Percentiles rank a stretch among this genome's conserved stretches.
These are phyloP conservation scores for Spea bombifrons DNA, from an alignment of 2,113 vertebrate genomes.

Conservation along the genomic window DNA sequence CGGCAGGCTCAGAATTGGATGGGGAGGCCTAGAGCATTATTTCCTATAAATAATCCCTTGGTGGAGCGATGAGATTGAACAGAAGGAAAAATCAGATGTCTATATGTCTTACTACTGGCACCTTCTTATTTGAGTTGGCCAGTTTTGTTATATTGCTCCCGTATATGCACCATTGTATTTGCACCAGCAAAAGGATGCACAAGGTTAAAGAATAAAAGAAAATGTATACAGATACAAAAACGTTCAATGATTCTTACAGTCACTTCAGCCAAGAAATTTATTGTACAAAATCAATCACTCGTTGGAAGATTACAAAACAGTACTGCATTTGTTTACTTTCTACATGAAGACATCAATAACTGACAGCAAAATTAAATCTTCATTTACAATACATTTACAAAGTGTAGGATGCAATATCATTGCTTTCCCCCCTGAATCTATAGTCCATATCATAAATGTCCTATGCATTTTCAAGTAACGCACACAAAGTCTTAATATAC, in stretches of 20 bases:
- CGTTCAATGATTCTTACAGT: conserved; percentile 29
- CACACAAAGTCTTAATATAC: conserved; percentile 24
- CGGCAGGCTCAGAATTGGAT: too few species aligned
- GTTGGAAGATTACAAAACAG: conserved; percentile 41
- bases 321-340: conserved; percentile 17
- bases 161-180: too few species aligned
- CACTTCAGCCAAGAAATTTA: conserved; percentile 20
- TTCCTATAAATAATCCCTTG: too few species aligned
- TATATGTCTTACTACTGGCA: too few species aligned
- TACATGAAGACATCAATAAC: conserved; percentile 19
- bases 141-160: too few species aligned
- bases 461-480: conserved; percentile 13
- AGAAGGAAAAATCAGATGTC: too few species aligned
- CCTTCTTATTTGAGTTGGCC: too few species aligned
- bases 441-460: conserved; percentile 27
- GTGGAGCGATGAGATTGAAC: too few species aligned
- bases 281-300: conserved; percentile 40
- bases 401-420: conserved; percentile 31
- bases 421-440: conserved; percentile 10
- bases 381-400: conserved; percentile 41
- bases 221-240: conserved; percentile 20
- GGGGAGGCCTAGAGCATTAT: too few species aligned
- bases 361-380: conserved; percentile 36
- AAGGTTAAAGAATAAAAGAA: conserved; percentile 1
- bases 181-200: neutral